Evolutionary conservation across 2,797 vertebrate genomes (phyloP).

Genomic region (Anguilla marmorata): DNA sequence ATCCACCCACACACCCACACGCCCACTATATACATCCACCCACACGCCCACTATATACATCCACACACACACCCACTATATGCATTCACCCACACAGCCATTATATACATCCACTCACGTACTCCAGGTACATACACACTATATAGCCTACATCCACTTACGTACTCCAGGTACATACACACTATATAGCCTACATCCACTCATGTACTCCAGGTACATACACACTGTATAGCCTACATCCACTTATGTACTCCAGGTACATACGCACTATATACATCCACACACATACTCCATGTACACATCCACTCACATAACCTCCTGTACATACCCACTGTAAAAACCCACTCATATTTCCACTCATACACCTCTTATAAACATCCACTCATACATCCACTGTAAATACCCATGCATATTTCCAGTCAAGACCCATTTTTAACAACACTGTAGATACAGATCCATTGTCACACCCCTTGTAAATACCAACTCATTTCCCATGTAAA

Average conservation of each 20-base stretch:
- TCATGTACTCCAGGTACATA: no score
- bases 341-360: no score
- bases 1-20: background rate
- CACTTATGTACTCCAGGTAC: no score
- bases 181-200: no score
- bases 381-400: slow-evolving; percentile 31
- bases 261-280: no score
- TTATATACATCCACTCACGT: background rate
- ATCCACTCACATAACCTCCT: no score
- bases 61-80: slow-evolving; percentile 31
- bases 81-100: background rate
- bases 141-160: no score
- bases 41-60: background rate
- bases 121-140: no score
- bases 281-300: no score
- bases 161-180: no score
- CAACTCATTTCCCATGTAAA: slow-evolving; percentile 44
- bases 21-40: background rate
- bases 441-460: slow-evolving; percentile 8
- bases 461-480: slow-evolving; percentile 47
- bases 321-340: no score
- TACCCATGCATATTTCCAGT: background rate
- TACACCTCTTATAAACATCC: background rate
- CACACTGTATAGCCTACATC: no score
- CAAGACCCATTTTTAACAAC: slow-evolving; percentile 4